A percentile compares a stretch with the other conserved stretches of the same genome.
These are phyloP conservation scores for Malaclemys terrapin DNA, from an alignment of 2,113 vertebrate genomes.

Conservation along the genomic window DNA sequence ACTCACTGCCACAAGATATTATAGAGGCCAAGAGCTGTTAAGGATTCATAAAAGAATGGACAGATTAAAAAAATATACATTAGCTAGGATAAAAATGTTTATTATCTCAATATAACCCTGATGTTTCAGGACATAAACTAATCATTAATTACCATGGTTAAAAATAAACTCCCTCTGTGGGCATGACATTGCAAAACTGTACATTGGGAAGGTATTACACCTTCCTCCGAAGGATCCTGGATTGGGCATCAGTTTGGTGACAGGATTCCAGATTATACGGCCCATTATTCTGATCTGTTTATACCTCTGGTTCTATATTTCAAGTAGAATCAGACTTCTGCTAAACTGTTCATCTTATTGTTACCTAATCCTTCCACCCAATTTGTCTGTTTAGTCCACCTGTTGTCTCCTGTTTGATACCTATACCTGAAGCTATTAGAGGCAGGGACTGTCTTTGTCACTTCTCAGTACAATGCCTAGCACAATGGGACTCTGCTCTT, in stretches of 20 bases:
- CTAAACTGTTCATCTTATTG: not conserved
- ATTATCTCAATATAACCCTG: too few species aligned
- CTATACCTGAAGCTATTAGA: not conserved
- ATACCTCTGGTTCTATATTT: constrained; percentile 9
- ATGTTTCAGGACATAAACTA: too few species aligned
- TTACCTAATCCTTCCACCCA: not conserved
- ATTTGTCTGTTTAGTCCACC: not conserved
- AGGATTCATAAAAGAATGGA: not conserved
- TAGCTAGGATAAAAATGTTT: too few species aligned
- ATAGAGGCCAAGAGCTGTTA: not conserved
- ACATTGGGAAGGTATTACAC: not conserved
- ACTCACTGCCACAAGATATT: not conserved
- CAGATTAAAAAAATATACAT: not conserved
- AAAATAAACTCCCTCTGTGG: too few species aligned
- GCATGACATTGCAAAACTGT: not conserved
- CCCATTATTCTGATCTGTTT: not conserved
- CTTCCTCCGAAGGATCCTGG: not conserved
- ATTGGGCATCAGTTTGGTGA: not conserved
- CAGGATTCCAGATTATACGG: not conserved
- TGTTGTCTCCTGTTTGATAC: not conserved
- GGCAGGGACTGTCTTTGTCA: not conserved
- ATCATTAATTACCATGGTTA: too few species aligned
- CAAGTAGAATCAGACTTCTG: not conserved
- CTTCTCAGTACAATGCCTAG: not conserved
- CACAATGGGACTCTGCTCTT: not conserved